Percentiles rank a stretch among this genome's conserved stretches.
Conservation (phyloP, 2,113 vertebrate genomes). For the Chrysemys picta region DNA sequence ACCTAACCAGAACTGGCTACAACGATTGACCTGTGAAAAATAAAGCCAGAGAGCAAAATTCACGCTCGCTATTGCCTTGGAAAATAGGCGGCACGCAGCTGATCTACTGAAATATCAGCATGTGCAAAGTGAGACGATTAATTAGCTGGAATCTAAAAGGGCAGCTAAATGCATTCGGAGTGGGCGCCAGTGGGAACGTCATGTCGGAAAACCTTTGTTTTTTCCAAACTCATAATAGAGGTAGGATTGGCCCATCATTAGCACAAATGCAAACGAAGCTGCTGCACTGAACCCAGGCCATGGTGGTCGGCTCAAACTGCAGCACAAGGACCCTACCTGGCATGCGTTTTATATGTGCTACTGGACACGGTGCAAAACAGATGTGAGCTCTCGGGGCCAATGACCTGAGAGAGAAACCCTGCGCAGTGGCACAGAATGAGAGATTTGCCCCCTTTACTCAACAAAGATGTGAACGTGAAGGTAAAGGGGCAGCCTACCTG, state of each 20-base stretch:
- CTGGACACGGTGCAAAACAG: background rate
- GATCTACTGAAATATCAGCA: background rate
- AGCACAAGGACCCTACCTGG: background rate
- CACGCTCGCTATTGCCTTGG: background rate
- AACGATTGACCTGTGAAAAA: background rate
- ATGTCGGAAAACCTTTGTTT: no score
- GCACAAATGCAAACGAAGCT: background rate
- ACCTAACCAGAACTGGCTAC: background rate
- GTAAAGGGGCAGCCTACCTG: conserved; percentile 76
- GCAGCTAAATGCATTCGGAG: background rate
- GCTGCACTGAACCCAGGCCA: background rate
- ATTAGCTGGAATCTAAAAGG: background rate
- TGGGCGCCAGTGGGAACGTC: background rate
- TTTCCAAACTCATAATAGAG: no score
- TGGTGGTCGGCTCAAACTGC: background rate
- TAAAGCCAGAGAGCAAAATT: background rate
- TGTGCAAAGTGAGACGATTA: background rate
- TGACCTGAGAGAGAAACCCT: background rate
- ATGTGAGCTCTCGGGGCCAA: background rate
- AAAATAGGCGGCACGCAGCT: background rate
- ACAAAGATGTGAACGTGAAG: no score
- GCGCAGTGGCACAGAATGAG: accelerated
- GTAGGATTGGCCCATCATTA: background rate
- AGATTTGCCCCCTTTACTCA: background rate
- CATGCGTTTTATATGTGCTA: background rate